These are phyloP conservation scores for Archips xylosteana DNA, from an alignment of 2,888 invertebrate genomes.

Conservation along the genomic window DNA sequence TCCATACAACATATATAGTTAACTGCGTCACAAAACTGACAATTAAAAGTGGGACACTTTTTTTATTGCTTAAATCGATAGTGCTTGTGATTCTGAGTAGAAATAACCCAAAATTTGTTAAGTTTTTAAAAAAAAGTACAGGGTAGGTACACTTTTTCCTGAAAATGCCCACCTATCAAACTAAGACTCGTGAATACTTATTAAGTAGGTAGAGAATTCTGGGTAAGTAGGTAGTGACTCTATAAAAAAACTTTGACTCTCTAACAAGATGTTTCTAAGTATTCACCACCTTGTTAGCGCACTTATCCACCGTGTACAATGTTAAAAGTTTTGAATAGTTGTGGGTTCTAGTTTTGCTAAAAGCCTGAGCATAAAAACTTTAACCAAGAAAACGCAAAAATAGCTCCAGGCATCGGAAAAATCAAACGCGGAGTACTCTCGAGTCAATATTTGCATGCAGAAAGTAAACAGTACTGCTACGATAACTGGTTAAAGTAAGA, in stretches of 20 bases:
- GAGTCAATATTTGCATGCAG: conserved; percentile 27
- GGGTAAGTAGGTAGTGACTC: not conserved
- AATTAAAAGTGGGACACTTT: too few species aligned
- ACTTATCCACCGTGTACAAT: conserved; percentile 20
- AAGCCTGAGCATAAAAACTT: conserved; percentile 16
- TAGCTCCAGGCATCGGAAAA: conserved; percentile 22
- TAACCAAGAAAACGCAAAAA: conserved; percentile 11
- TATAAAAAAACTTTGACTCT: not conserved
- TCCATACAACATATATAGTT: too few species aligned
- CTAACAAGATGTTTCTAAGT: conserved; percentile 3
- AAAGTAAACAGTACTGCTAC: conserved; percentile 27
- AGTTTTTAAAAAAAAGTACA: too few species aligned
- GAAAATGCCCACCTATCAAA: too few species aligned
- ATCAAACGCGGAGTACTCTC: conserved; percentile 19
- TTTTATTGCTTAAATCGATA: too few species aligned
- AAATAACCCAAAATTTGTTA: too few species aligned
- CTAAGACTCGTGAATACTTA: not conserved
- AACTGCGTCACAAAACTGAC: too few species aligned
- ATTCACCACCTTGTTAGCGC: conserved; percentile 1
- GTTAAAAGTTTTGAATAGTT: conserved; percentile 18
- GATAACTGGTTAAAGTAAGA: not conserved
- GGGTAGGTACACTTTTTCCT: too few species aligned
- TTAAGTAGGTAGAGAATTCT: not conserved
- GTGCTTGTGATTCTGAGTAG: too few species aligned
- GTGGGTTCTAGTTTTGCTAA: not conserved